Evolutionary conservation across 1,140 invertebrate species (phyloP), one percentile per base, ranked within the genome.

Genomic region (Propsilocerus akamusi): DNA sequence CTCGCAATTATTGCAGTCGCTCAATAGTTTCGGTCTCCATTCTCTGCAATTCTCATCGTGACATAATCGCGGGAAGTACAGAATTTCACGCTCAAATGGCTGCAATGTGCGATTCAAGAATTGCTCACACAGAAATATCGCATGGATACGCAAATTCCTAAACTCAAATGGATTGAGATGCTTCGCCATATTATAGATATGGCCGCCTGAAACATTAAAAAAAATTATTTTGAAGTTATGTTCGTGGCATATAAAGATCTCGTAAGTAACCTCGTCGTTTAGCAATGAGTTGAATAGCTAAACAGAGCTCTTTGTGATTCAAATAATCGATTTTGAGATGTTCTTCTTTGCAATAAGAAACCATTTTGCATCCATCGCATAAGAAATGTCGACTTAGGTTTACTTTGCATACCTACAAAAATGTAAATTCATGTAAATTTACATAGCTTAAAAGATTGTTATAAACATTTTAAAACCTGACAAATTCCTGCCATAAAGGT

Each of bases 41-140:
- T 76, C 68, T 8, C 72, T 62, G 48, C 76, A 76, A 12, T 54
- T 57, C 1, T 57, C 53, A 34, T 68, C 60, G 4, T 62, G 58
- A 56, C 81, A 84, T 2, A 78, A 63, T 22, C 72, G 66, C 0
- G 80, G 78, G 56, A 80, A 83, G 3, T 83, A 60, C 4, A 84
- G 57, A 0, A 77, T 71, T 55, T 83, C 81, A 48, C 72, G 73
- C 55, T 84, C 80, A 65, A 74, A 80, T 0, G 77, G 67, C 10
- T 73, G 63, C 22, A 83, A 55, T 5, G 60, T 57, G 26, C 80
- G 68, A 30, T 72, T 71, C 4, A 82, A 58, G 2, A 66, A 62
- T 37, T 71, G 67, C 54, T 80, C 73, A 46, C 76, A 68, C 2
- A 73, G 68, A 0, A 71, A 65, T 28, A 82, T 73, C 54, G 73